Evolutionary conservation across 1,140 invertebrate genomes (phyloP).

Genomic region (Homarus americanus): DNA sequence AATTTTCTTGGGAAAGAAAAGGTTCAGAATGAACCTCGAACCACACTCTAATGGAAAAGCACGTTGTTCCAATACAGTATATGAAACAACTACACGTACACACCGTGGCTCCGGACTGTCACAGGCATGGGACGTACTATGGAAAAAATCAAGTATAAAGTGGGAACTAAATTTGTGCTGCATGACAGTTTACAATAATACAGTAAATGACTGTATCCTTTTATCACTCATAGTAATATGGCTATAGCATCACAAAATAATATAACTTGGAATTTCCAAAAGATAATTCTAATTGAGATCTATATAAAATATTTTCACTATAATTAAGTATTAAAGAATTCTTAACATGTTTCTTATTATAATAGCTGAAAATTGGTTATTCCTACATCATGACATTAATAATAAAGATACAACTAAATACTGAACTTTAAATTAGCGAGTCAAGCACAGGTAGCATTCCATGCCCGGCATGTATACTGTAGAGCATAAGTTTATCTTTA

Average conservation of each 20-base stretch:
- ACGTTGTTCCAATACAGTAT: background rate
- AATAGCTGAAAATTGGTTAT: background rate
- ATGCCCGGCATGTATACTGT: slow-evolving; percentile 5
- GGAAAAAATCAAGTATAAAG: background rate
- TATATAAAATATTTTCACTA: slow-evolving; percentile 5
- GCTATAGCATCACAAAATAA: background rate
- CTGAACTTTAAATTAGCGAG: background rate
- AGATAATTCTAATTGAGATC: background rate
- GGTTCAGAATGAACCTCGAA: background rate
- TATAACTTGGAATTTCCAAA: background rate
- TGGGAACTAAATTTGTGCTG: background rate
- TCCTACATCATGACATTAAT: background rate
- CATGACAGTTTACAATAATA: background rate
- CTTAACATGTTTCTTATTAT: background rate
- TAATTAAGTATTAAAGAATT: slow-evolving; percentile 3
- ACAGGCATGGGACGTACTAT: slow-evolving; percentile 23
- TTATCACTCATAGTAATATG: background rate
- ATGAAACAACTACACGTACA: slow-evolving; percentile 2
- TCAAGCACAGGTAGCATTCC: slow-evolving; percentile 19
- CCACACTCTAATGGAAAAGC: background rate
- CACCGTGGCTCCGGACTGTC: slow-evolving; percentile 5
- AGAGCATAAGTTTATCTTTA: slow-evolving; percentile 5
- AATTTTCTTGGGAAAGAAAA: background rate
- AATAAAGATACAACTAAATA: background rate
- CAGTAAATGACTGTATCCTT: background rate